Evolutionary conservation across 2,113 vertebrate genomes (phyloP).

Genomic region (Thomomys bottae): DNA sequence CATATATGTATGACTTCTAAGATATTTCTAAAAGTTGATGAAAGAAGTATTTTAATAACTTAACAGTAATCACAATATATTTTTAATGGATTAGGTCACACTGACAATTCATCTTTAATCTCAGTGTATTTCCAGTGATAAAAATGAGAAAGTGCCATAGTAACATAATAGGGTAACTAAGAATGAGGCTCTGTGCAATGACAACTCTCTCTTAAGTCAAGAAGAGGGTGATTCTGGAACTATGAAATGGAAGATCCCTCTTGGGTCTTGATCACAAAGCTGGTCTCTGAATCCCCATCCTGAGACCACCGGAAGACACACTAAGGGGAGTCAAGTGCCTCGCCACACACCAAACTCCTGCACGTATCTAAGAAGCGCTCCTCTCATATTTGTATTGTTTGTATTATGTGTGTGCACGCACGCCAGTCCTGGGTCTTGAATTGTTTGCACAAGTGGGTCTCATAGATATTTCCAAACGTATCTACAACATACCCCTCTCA

Average conservation of each 20-base stretch:
- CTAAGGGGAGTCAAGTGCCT: rapidly evolving
- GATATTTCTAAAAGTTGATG: slow-evolving; percentile 26
- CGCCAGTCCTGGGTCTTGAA: no score
- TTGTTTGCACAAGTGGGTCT: no score
- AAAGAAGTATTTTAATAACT: background rate
- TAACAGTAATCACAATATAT: background rate
- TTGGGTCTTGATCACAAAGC: no score
- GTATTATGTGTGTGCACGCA: no score
- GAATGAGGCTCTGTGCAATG: background rate
- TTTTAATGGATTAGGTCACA: background rate
- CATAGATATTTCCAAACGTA: no score
- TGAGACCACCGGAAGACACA: background rate
- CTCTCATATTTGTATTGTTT: no score
- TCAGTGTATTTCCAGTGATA: background rate
- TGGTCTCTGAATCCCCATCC: background rate
- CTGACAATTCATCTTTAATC: slow-evolving; percentile 9
- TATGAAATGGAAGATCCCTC: background rate
- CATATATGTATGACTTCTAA: background rate
- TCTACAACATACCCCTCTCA: no score
- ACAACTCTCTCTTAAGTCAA: background rate
- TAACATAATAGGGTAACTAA: background rate
- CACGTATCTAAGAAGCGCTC: background rate
- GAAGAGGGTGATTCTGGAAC: background rate
- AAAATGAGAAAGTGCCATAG: background rate
- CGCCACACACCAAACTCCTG: background rate